A percentile compares a stretch with the other conserved stretches of the same genome.
phyloP scores from a whole-genome alignment of 2,888 invertebrate species.

The Lamellibrachia satsuma region DNA sequence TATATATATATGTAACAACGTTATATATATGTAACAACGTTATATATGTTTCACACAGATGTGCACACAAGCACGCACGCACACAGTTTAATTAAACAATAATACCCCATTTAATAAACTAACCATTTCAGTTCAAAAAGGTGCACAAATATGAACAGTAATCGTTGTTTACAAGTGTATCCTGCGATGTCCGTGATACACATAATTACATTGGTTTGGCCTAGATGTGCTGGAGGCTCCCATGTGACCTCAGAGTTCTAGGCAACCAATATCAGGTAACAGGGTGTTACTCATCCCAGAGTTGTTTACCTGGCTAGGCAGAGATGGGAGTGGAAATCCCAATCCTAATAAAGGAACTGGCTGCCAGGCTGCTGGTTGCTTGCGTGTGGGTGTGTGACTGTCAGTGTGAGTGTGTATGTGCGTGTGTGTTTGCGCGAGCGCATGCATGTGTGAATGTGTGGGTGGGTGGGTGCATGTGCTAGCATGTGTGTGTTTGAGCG shows the following conservation, averaged over 20 bases:
- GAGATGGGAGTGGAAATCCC: background rate
- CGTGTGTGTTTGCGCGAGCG: background rate
- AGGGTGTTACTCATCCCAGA: background rate
- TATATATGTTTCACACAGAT: too few relatives aligned
- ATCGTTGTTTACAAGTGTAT: background rate
- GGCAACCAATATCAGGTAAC: background rate
- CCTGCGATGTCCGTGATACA: background rate
- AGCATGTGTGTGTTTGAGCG: background rate
- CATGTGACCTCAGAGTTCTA: slow-evolving; percentile 8
- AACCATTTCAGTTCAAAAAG: background rate
- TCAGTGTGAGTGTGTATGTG: background rate
- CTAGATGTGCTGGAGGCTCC: background rate
- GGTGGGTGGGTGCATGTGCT: background rate
- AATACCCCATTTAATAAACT: background rate
- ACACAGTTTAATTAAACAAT: background rate
- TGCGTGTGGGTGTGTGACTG: background rate
- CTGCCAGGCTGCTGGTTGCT: background rate
- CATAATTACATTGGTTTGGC: background rate
- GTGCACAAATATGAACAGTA: background rate
- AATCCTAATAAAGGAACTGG: slow-evolving; percentile 4
- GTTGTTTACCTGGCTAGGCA: background rate
- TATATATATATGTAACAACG: too few relatives aligned
- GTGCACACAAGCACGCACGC: background rate
- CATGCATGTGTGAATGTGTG: background rate
- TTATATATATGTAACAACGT: too few relatives aligned